Evolutionary conservation across 1,140 invertebrate species (phyloP), one percentile per base, ranked within the genome.

Genomic region (Rhynchophorus ferrugineus): DNA sequence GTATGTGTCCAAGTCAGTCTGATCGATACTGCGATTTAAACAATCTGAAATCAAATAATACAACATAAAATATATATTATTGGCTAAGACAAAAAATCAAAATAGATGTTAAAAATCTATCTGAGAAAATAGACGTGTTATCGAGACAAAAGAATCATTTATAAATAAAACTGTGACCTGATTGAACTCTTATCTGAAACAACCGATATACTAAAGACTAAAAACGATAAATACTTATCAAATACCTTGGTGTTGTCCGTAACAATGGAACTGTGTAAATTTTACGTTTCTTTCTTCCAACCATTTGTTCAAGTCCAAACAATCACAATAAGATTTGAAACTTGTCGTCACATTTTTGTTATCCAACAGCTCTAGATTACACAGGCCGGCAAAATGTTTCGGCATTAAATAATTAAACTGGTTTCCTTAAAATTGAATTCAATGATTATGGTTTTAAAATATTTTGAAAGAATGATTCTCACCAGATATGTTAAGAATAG

Each of bases 251-350:
- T 55, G 44, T 1, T 16, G 35, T 16, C 52, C 41, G n/a, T 44
- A n/a, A 54, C 62, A 64, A 3, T 13, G 24, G 24, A 64, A 61
- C n/a, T 24, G 9, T 18, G 41, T 54, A 46, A 62, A 62, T 19
- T 54, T 24, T 2, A 61, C 59, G 2, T 57, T 45, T 45, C 50
- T 57, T 18, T 44, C 16, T 45, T 34, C 50, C 33, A 63, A 49
- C 63, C 61, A 63, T 8, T 44, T 19, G 42, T 65, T 62, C 1
- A 61, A 56, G 9, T 38, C 54, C 61, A 59, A 63, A 50, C 63
- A 65, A 17, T 63, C 61, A 44, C 63, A 65, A 6, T 16, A 20
- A 9, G 61, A 16, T 38, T 47, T 17, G 22, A 48, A 61, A 24
- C 48, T 33, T 36, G 54, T 45, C 0, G 57, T 58, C 3, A 61